Base-by-base conservation (phyloP, 1,140 invertebrate genomes). In the Octopus sinensis region DNA sequence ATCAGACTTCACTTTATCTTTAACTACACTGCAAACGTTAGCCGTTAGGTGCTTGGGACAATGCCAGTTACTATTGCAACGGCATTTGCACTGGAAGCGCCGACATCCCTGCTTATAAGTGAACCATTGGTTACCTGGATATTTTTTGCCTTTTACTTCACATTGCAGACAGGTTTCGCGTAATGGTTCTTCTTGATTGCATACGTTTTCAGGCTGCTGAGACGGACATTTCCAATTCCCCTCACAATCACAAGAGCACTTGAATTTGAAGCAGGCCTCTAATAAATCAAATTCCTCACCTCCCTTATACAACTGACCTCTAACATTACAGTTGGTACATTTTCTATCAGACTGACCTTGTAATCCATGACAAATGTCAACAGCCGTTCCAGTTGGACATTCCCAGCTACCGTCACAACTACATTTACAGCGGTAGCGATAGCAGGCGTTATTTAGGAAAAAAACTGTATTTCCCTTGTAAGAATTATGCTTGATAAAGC, bases 341-440 rank as follows among this genome's bases (percentile, higher is more conserved):
- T 84, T 84, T n/a, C 84, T 84, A 12, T 79, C 81, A 30, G 83
- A 76, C 53, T 82, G 52, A 30, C 68, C 56, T 23, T 79, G 80
- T 5, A 81, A 81, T n/a, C 85, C 85, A 6, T 82, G 53, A 77
- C 85, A 86, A 13, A 85, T 79, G 52, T 86, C 79, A 51, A 83
- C 73, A 0, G 84, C 80, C 9, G 76, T 78, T 10, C 80, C 80
- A 4, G 78, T 79, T 5, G 84, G 84, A 81, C 85, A 86, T 12
- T 84, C 78, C 84, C 84, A 86, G 51, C 81, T 83, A 13, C 85
- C 84, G 62, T 86, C 82, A 78, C 85, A 85, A 54, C 84, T 83
- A 68, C 85, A 86, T 30, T 76, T 80, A 68, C 85, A 86, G n/a
- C 82, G 43, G 62, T 86, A 87, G 30, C 73, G 76, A 13, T 81